phyloP scores from a whole-genome alignment of 2,797 vertebrate genomes.

The Micropoecilia bifurca region DNA sequence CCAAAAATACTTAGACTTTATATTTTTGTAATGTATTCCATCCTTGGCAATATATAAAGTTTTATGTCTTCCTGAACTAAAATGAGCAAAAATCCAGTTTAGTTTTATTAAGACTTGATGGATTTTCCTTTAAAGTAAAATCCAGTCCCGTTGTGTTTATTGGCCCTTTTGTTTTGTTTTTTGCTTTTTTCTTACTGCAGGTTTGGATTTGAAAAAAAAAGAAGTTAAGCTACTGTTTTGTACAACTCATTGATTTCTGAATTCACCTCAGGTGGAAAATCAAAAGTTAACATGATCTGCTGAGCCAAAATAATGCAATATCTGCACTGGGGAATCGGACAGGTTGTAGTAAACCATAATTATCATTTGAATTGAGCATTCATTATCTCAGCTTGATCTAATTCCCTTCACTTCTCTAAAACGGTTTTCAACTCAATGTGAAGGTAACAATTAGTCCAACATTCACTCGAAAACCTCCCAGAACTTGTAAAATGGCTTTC shows the following conservation, averaged over 20 bases:
- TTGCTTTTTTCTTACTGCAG: neutral
- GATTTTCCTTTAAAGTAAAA: neutral
- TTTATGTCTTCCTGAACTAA: neutral
- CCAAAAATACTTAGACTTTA: no score
- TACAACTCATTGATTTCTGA: neutral
- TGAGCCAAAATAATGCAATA: neutral
- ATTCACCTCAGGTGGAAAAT: neutral
- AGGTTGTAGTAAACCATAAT: constrained; percentile 1
- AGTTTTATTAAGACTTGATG: neutral
- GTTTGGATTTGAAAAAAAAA: neutral
- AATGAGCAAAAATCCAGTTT: neutral
- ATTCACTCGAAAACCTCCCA: neutral
- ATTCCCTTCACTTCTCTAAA: constrained; percentile 1
- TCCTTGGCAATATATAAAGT: neutral
- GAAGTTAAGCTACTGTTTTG: neutral
- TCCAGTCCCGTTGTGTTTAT: neutral
- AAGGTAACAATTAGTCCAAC: constrained; percentile 4
- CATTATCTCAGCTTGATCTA: constrained; percentile 8
- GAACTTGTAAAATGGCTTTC: constrained; percentile 5
- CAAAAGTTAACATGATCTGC: neutral
- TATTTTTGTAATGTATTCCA: neutral
- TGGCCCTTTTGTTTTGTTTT: neutral
- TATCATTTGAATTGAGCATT: constrained; percentile 2
- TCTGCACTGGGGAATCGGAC: neutral
- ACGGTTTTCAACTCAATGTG: neutral